A percentile compares a stretch with the other conserved stretches of the same genome.
phyloP scores from a whole-genome alignment of 2,888 invertebrate genomes.

The Rhodophaea formosa region DNA sequence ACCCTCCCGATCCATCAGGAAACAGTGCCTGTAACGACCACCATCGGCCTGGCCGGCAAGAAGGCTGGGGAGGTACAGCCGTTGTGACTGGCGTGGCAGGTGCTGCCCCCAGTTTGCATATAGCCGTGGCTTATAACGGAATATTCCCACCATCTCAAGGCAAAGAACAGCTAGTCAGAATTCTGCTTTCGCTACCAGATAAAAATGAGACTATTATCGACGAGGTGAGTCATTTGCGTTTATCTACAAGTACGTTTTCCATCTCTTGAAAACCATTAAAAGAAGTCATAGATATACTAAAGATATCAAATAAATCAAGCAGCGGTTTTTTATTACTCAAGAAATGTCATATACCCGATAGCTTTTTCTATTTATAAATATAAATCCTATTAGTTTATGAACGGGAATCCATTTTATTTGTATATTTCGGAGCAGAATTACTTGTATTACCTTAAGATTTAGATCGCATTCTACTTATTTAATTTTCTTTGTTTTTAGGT shows the following conservation, averaged over 20 bases:
- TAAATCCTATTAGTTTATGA: too few relatives aligned
- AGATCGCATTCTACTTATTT: neutral
- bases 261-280: too few relatives aligned
- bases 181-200: constrained; percentile 86
- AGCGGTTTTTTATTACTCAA: too few relatives aligned
- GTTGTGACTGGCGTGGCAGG: constrained; percentile 91
- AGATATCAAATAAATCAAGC: too few relatives aligned
- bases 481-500: constrained; percentile 60
- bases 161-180: constrained; percentile 84
- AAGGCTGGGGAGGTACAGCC: constrained; percentile 93
- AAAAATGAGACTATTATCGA: constrained; percentile 87
- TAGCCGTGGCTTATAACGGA: constrained; percentile 91
- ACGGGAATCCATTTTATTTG: too few relatives aligned
- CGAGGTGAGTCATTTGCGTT: constrained; percentile 74
- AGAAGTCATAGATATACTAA: too few relatives aligned
- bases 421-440: too few relatives aligned
- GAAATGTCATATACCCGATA: too few relatives aligned
- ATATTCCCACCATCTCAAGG: constrained; percentile 82
- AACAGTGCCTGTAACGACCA: constrained; percentile 76
- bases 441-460: too few relatives aligned
- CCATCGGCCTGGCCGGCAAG: constrained; percentile 74
- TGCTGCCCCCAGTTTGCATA: constrained; percentile 89
- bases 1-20: constrained; percentile 84
- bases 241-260: too few relatives aligned
- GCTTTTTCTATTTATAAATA: too few relatives aligned